Evolutionary conservation across 2,888 invertebrate genomes (phyloP).

Genomic region (Melieria crassipennis): DNA sequence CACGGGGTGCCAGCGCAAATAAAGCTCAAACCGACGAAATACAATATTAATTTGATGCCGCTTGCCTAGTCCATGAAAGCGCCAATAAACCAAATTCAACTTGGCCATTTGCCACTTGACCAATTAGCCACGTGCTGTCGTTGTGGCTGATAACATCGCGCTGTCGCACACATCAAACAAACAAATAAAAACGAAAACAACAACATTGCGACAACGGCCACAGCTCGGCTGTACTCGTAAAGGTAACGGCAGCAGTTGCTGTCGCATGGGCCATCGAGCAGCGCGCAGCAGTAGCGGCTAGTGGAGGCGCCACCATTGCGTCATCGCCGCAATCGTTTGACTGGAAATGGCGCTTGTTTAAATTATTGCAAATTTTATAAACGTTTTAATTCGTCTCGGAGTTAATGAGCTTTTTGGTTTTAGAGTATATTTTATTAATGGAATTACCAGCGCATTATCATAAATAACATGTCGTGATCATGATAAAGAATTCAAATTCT

Average conservation of each 20-base stretch:
- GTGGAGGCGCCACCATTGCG: conserved; percentile 25
- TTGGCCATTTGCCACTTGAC: conserved; percentile 15
- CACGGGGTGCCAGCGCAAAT: too few relatives aligned
- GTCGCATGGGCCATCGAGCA: conserved; percentile 32
- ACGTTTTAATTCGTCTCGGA: conserved; percentile 43
- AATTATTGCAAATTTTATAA: conserved; percentile 34
- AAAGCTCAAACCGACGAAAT: too few relatives aligned
- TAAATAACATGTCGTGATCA: conserved; percentile 56
- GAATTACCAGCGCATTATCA: conserved; percentile 58
- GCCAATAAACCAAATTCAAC: conserved; percentile 8
- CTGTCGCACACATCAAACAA: neutral
- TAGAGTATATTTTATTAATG: conserved; percentile 56
- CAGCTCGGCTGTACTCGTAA: neutral
- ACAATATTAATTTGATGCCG: too few relatives aligned
- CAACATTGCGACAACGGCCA: neutral
- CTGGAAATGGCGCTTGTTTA: conserved; percentile 19
- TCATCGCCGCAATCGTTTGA: neutral
- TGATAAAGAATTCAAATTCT: conserved; percentile 46
- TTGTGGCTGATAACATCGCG: conserved; percentile 16
- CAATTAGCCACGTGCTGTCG: conserved; percentile 10
- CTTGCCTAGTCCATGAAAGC: neutral
- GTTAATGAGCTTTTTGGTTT: conserved; percentile 52
- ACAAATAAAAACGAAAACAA: neutral
- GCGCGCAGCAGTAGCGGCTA: neutral
- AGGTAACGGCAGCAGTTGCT: neutral